phyloP scores from a whole-genome alignment of 1,140 invertebrate species.

The Venturia canescens region DNA sequence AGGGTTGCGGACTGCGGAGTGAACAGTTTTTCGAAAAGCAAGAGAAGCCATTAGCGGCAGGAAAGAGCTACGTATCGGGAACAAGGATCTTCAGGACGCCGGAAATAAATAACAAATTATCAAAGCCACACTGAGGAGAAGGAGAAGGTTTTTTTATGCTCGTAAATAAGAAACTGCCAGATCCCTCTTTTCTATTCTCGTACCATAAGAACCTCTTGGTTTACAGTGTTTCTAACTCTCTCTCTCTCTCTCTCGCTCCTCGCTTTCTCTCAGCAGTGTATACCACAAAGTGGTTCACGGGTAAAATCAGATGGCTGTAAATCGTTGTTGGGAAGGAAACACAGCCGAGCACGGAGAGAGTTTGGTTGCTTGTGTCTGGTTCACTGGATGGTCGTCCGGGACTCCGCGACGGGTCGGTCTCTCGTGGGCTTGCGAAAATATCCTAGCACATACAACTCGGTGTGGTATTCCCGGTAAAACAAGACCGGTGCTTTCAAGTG shows the following conservation, averaged over 20 bases:
- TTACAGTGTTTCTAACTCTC: conserved; percentile 40
- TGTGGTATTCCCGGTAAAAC: conserved; percentile 40
- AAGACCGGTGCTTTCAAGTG: background rate
- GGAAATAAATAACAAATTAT: conserved; percentile 63
- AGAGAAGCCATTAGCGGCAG: background rate
- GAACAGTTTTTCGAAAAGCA: background rate
- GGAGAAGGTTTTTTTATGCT: conserved; percentile 54
- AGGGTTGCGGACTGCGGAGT: background rate
- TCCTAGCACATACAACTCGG: conserved; percentile 52
- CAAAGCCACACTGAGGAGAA: conserved; percentile 45
- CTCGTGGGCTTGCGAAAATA: conserved; percentile 56
- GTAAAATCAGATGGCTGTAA: conserved; percentile 70
- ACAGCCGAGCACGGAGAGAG: conserved; percentile 48
- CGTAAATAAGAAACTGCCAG: conserved; percentile 64
- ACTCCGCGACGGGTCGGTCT: conserved; percentile 42
- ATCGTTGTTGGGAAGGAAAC: conserved; percentile 62
- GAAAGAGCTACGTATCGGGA: conserved; percentile 38
- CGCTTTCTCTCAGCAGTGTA: background rate
- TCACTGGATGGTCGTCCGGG: conserved; percentile 11
- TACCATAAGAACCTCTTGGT: conserved; percentile 31
- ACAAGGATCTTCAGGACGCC: conserved; percentile 30
- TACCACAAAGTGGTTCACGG: conserved; percentile 56
- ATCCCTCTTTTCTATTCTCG: conserved; percentile 52
- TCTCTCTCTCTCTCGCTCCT: background rate
- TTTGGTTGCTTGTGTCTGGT: conserved; percentile 57